Base-by-base conservation (phyloP, 2,797 vertebrate species). In the Notolepis coatsorum region DNA sequence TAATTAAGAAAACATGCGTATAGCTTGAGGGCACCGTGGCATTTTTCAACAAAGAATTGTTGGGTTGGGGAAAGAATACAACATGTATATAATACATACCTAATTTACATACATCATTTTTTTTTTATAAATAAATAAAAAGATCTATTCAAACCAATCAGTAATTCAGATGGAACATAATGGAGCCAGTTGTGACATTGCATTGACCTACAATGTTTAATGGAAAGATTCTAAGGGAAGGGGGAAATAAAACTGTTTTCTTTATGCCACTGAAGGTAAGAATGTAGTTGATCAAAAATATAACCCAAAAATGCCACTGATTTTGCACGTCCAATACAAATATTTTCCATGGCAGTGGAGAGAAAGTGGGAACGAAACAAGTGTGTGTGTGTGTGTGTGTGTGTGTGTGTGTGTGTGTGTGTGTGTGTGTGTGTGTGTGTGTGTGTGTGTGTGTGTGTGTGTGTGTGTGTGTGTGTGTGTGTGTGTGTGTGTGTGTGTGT, bases 321-420 rank as follows among this genome's bases (percentile, higher is more conserved):
- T 74, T 73, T 71, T 62, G 8, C 59, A 55, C 39, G 67, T 81
- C 80, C 67, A 78, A 73, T 43, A 67, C 59, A 87, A 89, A 90
- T 86, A 87, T 88, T 88, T 85, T 88, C 71, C 70, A 54, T 78
- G 48, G 79, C 82, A 85, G 82, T 80, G 64, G 49, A 73, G 60
- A 56, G 54, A n/a, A n/a, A 84, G 81, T 76, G 75, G 75, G 77
- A 46, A 84, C 73, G 72, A 81, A 35, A 7, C 7, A 30, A 30
- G n/a, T 20, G 9, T 17, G 17, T 9, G 17, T 9, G 2, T 10
- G 20, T 5, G 49, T 15, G 7, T n/a, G 27, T 7, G 12, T 31
- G 57, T 17, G 17, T 33, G 31, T n/a, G 6, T 8, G 46, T 23
- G 20, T 24, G 9, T 31, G 30, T 21, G 31, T 13, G 17, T 12